These are phyloP conservation scores for Carassius gibelio DNA, from an alignment of 2,113 vertebrate species.

Conservation along the genomic window DNA sequence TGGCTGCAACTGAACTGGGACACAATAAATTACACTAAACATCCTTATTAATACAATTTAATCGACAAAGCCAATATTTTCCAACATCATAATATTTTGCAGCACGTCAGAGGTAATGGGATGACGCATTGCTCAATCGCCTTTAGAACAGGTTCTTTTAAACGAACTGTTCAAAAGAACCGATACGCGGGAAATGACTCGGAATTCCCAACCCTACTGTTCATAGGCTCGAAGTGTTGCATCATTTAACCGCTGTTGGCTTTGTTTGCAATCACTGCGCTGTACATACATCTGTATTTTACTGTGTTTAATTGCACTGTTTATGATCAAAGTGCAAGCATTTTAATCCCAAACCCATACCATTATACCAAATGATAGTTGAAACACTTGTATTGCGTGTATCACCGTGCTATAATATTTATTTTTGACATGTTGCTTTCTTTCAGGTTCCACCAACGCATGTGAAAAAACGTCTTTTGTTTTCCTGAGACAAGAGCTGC, in stretches of 20 bases:
- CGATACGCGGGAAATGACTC: slow-evolving; percentile 4
- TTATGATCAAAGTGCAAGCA: background rate
- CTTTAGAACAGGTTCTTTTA: background rate
- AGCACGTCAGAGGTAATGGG: background rate
- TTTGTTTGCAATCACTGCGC: background rate
- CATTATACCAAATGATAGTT: background rate
- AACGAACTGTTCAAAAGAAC: background rate
- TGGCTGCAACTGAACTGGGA: background rate
- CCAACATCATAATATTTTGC: background rate
- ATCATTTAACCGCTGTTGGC: slow-evolving; percentile 50
- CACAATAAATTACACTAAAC: background rate
- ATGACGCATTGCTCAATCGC: background rate
- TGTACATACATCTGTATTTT: too few species aligned
- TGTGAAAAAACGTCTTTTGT: slow-evolving; percentile 94
- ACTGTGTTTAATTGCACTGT: background rate
- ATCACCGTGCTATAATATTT: background rate
- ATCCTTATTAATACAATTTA: background rate
- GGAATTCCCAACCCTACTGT: background rate
- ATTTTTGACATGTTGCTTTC: background rate
- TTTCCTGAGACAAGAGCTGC: slow-evolving; percentile 92
- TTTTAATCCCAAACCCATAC: background rate
- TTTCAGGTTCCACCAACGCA: slow-evolving; percentile 88
- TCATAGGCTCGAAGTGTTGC: slow-evolving; percentile 57
- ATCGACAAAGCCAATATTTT: background rate
- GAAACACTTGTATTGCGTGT: background rate